phyloP scores from a whole-genome alignment of 1,140 invertebrate species.

The Cotesia vestalis region DNA sequence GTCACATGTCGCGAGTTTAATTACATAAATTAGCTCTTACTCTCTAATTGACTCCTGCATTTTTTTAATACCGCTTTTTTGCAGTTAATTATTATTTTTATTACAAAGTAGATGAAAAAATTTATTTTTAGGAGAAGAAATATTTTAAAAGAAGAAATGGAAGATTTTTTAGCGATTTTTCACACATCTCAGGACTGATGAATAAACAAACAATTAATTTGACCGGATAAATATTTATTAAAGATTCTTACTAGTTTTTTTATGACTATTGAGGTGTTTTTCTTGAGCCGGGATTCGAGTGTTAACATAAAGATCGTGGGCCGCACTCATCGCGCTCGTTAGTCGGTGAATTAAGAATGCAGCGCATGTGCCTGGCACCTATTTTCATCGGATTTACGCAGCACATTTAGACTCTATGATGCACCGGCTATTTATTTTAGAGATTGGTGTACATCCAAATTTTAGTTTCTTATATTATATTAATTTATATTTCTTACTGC shows the following conservation, averaged over 20 bases:
- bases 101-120: too few species aligned
- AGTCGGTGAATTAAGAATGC: background rate
- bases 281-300: too few species aligned
- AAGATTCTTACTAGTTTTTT: too few species aligned
- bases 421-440: slow-evolving; percentile 25
- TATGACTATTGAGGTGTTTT: too few species aligned
- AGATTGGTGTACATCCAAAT: slow-evolving; percentile 27
- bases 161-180: background rate
- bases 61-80: background rate
- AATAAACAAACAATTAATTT: background rate
- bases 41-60: slow-evolving; percentile 18
- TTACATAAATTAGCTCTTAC: slow-evolving; percentile 57
- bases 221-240: too few species aligned
- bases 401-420: slow-evolving; percentile 13
- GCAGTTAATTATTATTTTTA: too few species aligned
- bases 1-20: slow-evolving; percentile 59
- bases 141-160: background rate
- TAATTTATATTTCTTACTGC: background rate
- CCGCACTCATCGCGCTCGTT: too few species aligned
- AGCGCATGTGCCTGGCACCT: slow-evolving; percentile 36
- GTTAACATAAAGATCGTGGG: too few species aligned
- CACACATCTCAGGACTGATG: background rate
- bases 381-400: slow-evolving; percentile 32
- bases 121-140: background rate
- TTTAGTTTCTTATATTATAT: too few species aligned